Percentiles rank a stretch among this genome's conserved stretches.
Evolutionary conservation across 2,797 vertebrate species (phyloP).

Genomic region (Epinephelus malabaricus): DNA sequence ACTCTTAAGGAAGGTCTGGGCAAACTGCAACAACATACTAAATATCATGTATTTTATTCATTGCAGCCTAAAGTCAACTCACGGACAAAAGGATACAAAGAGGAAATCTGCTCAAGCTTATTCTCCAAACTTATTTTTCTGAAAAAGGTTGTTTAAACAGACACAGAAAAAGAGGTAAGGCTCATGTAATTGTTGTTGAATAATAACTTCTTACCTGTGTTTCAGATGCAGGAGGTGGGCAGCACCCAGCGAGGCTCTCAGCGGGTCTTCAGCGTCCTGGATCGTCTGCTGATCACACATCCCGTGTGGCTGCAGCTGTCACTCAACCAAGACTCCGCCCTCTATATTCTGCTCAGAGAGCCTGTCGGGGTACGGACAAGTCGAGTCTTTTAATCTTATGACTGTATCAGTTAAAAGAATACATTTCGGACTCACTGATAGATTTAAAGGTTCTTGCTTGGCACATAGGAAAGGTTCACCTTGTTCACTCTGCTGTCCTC

Average conservation of each 20-base stretch:
- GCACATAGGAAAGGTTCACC: too few species aligned
- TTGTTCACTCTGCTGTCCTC: too few species aligned
- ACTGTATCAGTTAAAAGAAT: background rate
- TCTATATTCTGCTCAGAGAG: constrained; percentile 91
- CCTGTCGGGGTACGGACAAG: constrained; percentile 88
- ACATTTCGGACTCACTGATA: too few species aligned
- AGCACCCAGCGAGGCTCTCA: constrained; percentile 72
- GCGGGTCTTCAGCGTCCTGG: constrained; percentile 88
- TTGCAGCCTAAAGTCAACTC: background rate
- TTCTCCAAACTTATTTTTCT: background rate
- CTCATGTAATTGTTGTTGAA: background rate
- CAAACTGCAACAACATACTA: background rate
- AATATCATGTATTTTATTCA: background rate
- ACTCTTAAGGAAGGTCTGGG: background rate
- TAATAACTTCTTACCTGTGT: background rate
- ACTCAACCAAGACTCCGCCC: constrained; percentile 88
- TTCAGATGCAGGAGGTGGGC: constrained; percentile 84
- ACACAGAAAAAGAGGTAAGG: background rate
- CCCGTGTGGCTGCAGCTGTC: constrained; percentile 93
- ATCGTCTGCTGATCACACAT: constrained; percentile 92
- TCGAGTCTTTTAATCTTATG: background rate
- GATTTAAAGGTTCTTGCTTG: too few species aligned
- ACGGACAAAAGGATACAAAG: background rate
- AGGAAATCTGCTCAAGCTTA: background rate
- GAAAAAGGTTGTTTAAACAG: background rate